Conservation (phyloP, 2,888 invertebrate genomes). For the Drosophila anceps region DNA sequence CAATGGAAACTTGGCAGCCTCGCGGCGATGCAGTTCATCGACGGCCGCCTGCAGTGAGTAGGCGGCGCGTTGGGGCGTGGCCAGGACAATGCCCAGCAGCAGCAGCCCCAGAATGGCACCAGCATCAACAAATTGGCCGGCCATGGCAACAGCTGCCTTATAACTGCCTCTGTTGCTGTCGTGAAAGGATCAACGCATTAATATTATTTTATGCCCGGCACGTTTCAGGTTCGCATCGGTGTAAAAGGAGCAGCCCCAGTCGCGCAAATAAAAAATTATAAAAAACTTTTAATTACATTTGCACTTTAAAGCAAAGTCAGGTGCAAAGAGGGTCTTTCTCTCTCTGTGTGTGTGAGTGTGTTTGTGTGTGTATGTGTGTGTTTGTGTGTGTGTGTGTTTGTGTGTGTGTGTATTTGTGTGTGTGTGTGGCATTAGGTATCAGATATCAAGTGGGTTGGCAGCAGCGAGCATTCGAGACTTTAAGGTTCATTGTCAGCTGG, state of each 20-base stretch:
- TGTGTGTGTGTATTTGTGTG: conserved; percentile 16
- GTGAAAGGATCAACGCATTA: conserved; percentile 46
- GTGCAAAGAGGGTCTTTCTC: not conserved
- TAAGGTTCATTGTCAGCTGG: conserved; percentile 32
- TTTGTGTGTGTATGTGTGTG: conserved; percentile 13
- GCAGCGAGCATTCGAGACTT: not conserved
- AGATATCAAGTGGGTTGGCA: conserved; percentile 9
- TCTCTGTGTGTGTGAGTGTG: conserved; percentile 13
- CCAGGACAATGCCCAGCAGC: conserved; percentile 25
- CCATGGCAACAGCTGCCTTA: conserved; percentile 49
- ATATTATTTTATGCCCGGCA: conserved; percentile 60
- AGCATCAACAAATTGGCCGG: conserved; percentile 41
- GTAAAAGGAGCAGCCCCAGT: not conserved
- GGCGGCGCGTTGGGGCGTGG: conserved; percentile 74
- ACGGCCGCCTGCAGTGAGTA: conserved; percentile 85
- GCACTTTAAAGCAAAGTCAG: conserved; percentile 55
- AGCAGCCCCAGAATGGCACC: conserved; percentile 32
- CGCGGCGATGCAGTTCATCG: conserved; percentile 84
- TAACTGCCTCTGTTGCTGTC: conserved; percentile 21
- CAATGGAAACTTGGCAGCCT: conserved; percentile 81
- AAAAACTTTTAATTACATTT: conserved; percentile 77
- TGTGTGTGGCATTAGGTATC: conserved; percentile 25
- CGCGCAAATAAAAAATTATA: not conserved
- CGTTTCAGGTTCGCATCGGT: conserved; percentile 48
- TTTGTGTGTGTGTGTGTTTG: too few species aligned